phyloP scores from a whole-genome alignment of 2,113 vertebrate species.

The Globicephala melas region DNA sequence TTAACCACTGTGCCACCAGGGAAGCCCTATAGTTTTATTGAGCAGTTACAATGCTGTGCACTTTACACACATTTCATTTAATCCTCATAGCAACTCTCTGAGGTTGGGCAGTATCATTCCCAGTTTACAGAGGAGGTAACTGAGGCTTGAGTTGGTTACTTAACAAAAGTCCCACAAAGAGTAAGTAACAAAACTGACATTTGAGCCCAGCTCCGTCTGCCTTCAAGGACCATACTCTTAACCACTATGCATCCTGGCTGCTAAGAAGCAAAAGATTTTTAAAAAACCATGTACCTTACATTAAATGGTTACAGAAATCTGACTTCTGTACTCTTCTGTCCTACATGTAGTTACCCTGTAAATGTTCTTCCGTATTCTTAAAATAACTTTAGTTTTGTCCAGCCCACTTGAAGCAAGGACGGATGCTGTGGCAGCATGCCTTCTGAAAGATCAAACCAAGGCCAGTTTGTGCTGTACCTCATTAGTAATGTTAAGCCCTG shows the following conservation, averaged over 20 bases:
- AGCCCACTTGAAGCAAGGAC: background rate
- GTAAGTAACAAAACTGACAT: background rate
- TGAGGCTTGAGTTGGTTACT: slow-evolving; percentile 10
- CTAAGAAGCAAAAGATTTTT: background rate
- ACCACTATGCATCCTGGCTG: background rate
- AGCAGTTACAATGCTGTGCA: background rate
- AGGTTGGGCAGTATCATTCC: background rate
- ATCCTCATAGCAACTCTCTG: background rate
- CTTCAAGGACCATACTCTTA: background rate
- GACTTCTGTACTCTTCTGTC: background rate
- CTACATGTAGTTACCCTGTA: background rate
- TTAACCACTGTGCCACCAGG: no score
- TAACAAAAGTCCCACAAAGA: background rate
- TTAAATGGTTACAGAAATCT: slow-evolving; percentile 5
- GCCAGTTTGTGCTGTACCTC: background rate
- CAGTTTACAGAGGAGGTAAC: slow-evolving; percentile 7
- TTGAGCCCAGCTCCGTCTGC: background rate
- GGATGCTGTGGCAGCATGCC: background rate
- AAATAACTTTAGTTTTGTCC: slow-evolving; percentile 43
- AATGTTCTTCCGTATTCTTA: slow-evolving; percentile 8
- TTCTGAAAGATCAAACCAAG: slow-evolving; percentile 43
- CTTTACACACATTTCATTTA: background rate
- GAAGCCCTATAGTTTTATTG: background rate
- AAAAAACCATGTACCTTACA: background rate
- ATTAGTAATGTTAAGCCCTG: slow-evolving; percentile 24